Evolutionary conservation across 2,797 vertebrate species (phyloP).

Genomic region (Acanthis flammea): DNA sequence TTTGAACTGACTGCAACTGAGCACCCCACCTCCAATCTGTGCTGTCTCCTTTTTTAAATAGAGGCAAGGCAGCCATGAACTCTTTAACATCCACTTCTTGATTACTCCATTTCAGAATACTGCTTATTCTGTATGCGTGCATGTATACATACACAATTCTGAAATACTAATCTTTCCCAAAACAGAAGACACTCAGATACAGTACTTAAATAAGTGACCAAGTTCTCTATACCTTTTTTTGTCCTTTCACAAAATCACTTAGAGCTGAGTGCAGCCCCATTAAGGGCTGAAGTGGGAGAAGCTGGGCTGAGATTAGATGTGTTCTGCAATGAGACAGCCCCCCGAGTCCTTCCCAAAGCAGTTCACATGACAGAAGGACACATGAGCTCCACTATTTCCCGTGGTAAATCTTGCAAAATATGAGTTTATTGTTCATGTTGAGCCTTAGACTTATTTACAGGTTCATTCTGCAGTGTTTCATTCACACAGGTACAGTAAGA

Average conservation of each 20-base stretch:
- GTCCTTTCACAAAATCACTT: neutral
- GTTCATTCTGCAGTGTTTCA: neutral
- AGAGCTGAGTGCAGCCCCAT: neutral
- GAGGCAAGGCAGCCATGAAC: neutral
- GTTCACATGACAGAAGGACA: neutral
- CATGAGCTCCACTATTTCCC: neutral
- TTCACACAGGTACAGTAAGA: neutral
- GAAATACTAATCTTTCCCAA: neutral
- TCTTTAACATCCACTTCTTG: neutral
- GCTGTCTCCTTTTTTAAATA: neutral
- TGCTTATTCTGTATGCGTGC: neutral
- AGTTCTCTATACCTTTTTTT: neutral
- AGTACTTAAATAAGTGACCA: neutral
- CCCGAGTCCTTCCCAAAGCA: fast-evolving
- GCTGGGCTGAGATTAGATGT: neutral
- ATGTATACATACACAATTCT: neutral
- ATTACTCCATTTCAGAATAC: neutral
- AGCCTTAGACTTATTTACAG: neutral
- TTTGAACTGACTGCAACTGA: neutral
- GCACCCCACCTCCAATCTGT: neutral
- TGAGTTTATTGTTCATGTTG: neutral
- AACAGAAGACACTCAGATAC: neutral
- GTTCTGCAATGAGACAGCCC: neutral
- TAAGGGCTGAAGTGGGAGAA: neutral
- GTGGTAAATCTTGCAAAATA: neutral